phyloP scores from a whole-genome alignment of 2,113 vertebrate genomes.

The Alligator mississippiensis region DNA sequence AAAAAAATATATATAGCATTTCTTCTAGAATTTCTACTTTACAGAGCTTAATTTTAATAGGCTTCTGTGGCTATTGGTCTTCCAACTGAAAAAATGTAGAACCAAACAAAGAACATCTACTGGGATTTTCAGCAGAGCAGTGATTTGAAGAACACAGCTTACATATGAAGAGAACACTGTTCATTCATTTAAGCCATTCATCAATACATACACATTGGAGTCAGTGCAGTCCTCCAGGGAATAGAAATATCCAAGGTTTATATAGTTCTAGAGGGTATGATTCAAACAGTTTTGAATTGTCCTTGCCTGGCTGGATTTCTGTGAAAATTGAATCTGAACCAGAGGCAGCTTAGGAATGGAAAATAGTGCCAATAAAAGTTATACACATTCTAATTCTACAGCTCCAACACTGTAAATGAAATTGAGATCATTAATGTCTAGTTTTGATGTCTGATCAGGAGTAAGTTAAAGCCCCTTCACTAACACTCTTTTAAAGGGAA shows the following conservation, averaged over 20 bases:
- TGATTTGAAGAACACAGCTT: not conserved
- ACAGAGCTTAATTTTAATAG: not conserved
- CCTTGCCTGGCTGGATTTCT: rapidly evolving
- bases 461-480: not conserved
- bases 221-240: not conserved
- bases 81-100: not conserved
- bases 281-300: not conserved
- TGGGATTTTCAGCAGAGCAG: not conserved
- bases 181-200: not conserved
- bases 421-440: not conserved
- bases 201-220: rapidly evolving
- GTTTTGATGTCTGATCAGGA: constrained; percentile 5
- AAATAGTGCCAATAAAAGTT: not conserved
- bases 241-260: not conserved
- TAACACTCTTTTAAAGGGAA: constrained; percentile 22
- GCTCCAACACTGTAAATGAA: constrained; percentile 8
- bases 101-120: not conserved
- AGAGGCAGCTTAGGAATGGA: not conserved
- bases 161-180: not conserved
- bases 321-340: not conserved
- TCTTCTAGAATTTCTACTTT: not conserved
- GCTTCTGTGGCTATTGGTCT: not conserved
- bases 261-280: not conserved
- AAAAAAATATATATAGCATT: not conserved
- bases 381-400: not conserved